A percentile compares a stretch with the other conserved stretches of the same genome.
Evolutionary conservation across 2,888 invertebrate genomes (phyloP).

Genomic region (Metacarcinus magister): DNA sequence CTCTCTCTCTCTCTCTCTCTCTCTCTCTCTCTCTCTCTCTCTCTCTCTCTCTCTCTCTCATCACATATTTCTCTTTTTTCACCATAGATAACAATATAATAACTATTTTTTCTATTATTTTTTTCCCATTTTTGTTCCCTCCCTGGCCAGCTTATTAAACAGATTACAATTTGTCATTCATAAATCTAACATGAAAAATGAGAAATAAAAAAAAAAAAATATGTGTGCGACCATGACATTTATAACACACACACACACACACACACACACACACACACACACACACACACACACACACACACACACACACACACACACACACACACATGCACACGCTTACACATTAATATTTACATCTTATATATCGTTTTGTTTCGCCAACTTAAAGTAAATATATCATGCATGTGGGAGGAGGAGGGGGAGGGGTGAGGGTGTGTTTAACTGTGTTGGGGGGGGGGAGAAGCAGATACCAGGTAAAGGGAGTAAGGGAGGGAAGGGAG

Average conservation of each 20-base stretch:
- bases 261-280: not conserved
- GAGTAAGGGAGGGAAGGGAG: not conserved
- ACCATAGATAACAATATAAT: not conserved
- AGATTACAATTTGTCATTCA: conserved; percentile 26
- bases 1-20: conserved; percentile 4
- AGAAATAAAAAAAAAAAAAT: too few species aligned
- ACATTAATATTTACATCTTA: not conserved
- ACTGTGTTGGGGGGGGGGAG: not conserved
- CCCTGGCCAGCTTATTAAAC: not conserved
- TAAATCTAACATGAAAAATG: not conserved
- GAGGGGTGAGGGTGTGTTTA: not conserved
- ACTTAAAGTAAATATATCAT: not conserved
- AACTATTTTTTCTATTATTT: not conserved
- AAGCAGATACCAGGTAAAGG: not conserved
- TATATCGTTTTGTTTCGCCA: not conserved
- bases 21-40: not conserved
- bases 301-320: conserved; percentile 13
- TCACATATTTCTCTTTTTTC: not conserved
- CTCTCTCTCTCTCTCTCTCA: not conserved
- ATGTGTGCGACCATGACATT: not conserved
- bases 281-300: conserved; percentile 19
- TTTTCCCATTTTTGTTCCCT: not conserved
- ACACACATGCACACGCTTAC: not conserved
- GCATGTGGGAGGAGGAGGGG: not conserved
- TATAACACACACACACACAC: not conserved